A percentile compares a stretch with the other conserved stretches of the same genome.
Conservation (phyloP, 1,140 invertebrate genomes). For the Meloidogyne hapla region DNA sequence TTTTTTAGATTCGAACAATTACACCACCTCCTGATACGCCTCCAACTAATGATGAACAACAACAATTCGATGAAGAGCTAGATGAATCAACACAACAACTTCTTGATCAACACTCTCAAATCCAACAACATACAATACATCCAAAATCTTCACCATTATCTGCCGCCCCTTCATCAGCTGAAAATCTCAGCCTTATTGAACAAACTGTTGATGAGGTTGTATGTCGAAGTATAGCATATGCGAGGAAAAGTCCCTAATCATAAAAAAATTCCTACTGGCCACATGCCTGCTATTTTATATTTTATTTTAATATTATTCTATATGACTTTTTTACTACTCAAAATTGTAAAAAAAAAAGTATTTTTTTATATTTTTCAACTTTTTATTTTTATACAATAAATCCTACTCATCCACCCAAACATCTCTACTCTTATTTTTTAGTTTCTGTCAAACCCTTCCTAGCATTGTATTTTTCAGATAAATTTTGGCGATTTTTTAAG, state of each 20-base stretch:
- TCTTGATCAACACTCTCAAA: slow-evolving; percentile 19
- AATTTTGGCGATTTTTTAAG: too few relatives aligned
- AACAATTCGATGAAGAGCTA: slow-evolving; percentile 1
- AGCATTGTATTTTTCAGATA: neutral
- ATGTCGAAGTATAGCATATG: slow-evolving; percentile 33
- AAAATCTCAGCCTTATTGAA: slow-evolving; percentile 31
- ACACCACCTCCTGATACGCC: slow-evolving; percentile 37
- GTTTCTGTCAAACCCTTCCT: neutral
- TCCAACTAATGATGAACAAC: slow-evolving; percentile 15
- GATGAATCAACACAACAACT: slow-evolving; percentile 16
- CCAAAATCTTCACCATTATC: slow-evolving; percentile 22
- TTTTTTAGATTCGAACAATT: slow-evolving; percentile 33
- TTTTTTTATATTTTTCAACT: neutral
- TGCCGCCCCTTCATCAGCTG: slow-evolving; percentile 24
- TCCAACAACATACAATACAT: neutral
- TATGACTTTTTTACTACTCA: neutral
- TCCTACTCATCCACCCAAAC: neutral
- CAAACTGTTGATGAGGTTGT: slow-evolving; percentile 40
- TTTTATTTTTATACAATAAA: neutral
- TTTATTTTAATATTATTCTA: neutral
- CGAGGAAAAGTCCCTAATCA: slow-evolving; percentile 2
- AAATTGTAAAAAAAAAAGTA: neutral
- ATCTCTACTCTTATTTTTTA: neutral
- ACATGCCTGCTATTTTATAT: neutral
- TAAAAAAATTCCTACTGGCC: neutral